Evolutionary conservation across 2,797 vertebrate genomes (phyloP).

Genomic region (Manis pentadactyla): DNA sequence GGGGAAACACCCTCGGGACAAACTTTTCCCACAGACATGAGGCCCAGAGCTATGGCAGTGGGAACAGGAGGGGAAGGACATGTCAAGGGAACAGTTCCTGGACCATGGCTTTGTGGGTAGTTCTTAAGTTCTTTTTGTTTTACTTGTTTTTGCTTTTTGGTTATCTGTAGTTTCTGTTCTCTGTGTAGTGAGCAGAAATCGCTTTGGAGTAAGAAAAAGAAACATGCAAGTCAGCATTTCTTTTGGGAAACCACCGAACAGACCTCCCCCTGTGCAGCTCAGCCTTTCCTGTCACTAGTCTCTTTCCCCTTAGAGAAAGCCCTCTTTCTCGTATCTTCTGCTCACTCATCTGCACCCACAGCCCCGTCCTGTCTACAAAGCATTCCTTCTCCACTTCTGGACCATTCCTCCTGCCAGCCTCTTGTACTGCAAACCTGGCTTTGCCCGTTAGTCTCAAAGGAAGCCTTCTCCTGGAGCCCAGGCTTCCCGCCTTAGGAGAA

Average conservation of each 20-base stretch:
- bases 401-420: background rate
- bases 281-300: background rate
- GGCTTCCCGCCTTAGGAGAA: background rate
- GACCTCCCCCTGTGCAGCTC: background rate
- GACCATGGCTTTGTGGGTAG: background rate
- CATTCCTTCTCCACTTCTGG: background rate
- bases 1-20: background rate
- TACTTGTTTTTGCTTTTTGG: conserved; percentile 42
- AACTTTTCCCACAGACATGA: background rate
- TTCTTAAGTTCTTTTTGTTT: background rate
- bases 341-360: background rate
- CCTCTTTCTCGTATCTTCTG: background rate
- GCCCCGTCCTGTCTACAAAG: background rate
- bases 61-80: background rate
- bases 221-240: conserved; percentile 39
- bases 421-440: background rate
- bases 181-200: conserved; percentile 38
- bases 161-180: conserved; percentile 44
- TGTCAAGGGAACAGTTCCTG: background rate
- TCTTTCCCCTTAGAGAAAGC: background rate
- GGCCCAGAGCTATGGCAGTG: background rate
- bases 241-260: conserved; percentile 19
- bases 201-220: conserved; percentile 49
- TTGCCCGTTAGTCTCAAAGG: background rate
- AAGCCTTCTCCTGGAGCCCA: background rate